Evolutionary conservation across 2,113 vertebrate genomes (phyloP).

Genomic region (Colinus virginianus): DNA sequence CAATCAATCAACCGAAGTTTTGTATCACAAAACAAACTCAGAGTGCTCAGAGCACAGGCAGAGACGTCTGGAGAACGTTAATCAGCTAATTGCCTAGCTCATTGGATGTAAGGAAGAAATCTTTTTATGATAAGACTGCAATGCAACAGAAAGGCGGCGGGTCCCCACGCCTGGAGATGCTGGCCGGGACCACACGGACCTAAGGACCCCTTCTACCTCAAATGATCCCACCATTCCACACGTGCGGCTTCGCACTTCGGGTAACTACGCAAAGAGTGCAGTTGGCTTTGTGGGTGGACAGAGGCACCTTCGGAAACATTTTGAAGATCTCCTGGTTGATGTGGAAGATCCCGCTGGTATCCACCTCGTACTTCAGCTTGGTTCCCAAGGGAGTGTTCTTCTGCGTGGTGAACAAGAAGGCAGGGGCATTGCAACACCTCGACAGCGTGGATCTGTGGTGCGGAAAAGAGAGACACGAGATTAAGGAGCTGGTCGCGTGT

Average conservation of each 20-base stretch:
- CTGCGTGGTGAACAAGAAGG: constrained; percentile 96
- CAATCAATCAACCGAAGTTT: not conserved
- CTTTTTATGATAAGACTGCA: too few species aligned
- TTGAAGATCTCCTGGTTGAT: constrained; percentile 93
- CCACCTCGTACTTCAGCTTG: constrained; percentile 96
- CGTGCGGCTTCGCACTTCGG: not conserved
- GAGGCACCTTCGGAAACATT: constrained; percentile 93
- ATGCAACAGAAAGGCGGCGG: too few species aligned
- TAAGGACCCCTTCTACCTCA: too few species aligned
- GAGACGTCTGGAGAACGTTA: not conserved
- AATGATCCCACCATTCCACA: not conserved
- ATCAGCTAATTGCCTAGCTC: not conserved
- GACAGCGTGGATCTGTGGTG: constrained; percentile 88
- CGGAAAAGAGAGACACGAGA: not conserved
- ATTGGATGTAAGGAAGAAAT: too few species aligned
- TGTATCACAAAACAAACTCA: not conserved
- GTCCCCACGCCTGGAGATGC: too few species aligned
- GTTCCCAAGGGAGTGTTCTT: constrained; percentile 94
- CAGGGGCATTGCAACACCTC: constrained; percentile 95
- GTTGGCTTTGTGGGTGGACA: not conserved
- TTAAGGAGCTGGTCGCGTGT: not conserved
- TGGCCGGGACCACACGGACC: too few species aligned
- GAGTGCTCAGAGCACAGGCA: not conserved
- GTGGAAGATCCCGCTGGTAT: constrained; percentile 91
- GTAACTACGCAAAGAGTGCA: not conserved